Conservation (phyloP, 2,888 invertebrate genomes). For the Calephelis perditalis region DNA sequence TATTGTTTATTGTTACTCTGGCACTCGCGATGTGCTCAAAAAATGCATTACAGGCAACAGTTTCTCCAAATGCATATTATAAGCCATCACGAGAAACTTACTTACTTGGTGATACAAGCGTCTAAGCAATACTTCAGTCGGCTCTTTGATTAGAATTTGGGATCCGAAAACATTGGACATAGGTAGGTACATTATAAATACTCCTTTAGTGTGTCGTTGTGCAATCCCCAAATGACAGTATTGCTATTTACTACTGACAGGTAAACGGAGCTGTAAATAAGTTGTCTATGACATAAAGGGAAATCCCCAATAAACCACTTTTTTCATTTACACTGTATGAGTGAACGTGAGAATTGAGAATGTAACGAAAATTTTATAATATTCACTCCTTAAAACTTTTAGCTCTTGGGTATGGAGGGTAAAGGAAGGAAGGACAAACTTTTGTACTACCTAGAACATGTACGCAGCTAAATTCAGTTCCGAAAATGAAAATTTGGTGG, state of each 20-base stretch:
- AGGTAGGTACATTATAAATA: slow-evolving; percentile 40
- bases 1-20: slow-evolving; percentile 73
- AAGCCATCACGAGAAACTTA: slow-evolving; percentile 44
- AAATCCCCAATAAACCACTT: background rate
- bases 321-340: slow-evolving; percentile 9
- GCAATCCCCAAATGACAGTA: slow-evolving; percentile 22
- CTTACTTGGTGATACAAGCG: slow-evolving; percentile 37
- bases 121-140: slow-evolving; percentile 53
- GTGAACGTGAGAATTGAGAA: background rate
- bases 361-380: background rate
- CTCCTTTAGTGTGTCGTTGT: slow-evolving; percentile 41
- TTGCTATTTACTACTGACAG: slow-evolving; percentile 9
- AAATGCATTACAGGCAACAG: background rate
- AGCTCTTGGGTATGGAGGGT: too few relatives aligned
- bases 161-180: slow-evolving; percentile 37
- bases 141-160: slow-evolving; percentile 37
- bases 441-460: too few relatives aligned
- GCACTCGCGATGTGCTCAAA: slow-evolving; percentile 62
- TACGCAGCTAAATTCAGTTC: too few relatives aligned
- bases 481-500: too few relatives aligned
- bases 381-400: too few relatives aligned
- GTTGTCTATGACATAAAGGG: slow-evolving; percentile 5
- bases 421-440: too few relatives aligned
- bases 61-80: slow-evolving; percentile 9
- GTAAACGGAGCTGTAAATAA: background rate